Base-by-base conservation (phyloP, 2,113 vertebrate species). In the Charadrius vociferus region DNA sequence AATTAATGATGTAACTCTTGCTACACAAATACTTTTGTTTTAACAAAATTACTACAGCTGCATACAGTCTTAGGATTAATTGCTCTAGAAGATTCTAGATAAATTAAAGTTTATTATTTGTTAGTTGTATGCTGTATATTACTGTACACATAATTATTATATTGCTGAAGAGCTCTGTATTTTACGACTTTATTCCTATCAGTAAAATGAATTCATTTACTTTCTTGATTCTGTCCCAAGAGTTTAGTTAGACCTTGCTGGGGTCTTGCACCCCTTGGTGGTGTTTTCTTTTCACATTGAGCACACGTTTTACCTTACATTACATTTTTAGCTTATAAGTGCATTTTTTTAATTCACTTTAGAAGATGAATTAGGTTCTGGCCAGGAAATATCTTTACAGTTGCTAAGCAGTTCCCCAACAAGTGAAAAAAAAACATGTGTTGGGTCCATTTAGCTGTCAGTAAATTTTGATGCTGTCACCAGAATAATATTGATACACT, bases 381-480 rank as follows among this genome's bases (percentile, higher is more conserved):
- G 3, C 6, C 63, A 85, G 67, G 47, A 95, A 95, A 89, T 89
- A 52, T 55, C 74, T 49, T 37, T 41, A 41, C 50, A 90, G 80
- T 86, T 95, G 24, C 45, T 88, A 91, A 96, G 43, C 23, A 56
- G 32, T 93, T 89, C 50, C 37, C 12, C 74, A 67, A 75, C 27
- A 95, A 88, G 32, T 85, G 23, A 12, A 24, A 17, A 73, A 95
- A 94, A 37, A 67, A 63, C 7, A 1, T 78, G 4, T 4, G 84
- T 86, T 53, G 63, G 4, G 62, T 91, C 80, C 43, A 68, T 95
- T 97, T 95, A 92, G 66, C 65, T 95, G 67, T 96, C 93, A 95
- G 47, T 81, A 91, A 85, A 79, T 90, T 92, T 81, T 90, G 81
- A 91, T 90, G 37, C 26, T 95, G 70, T 88, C 80, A 79, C n/a